A percentile compares a stretch with the other conserved stretches of the same genome.
phyloP scores from a whole-genome alignment of 2,888 invertebrate species.

The Subacronicta megacephala region DNA sequence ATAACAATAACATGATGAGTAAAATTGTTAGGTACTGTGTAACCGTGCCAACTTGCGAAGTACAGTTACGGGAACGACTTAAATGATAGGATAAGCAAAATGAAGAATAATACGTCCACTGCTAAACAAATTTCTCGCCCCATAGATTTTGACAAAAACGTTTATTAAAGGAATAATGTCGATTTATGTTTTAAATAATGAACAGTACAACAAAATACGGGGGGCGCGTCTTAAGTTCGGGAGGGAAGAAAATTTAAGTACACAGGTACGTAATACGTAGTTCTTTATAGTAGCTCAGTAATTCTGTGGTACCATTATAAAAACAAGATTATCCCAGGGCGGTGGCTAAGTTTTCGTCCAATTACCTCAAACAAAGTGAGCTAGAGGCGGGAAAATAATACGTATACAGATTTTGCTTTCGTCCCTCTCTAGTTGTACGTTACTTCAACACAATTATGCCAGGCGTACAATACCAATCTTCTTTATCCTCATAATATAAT shows the following conservation, averaged over 20 bases:
- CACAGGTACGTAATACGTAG: too few relatives aligned
- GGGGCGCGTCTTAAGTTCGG: too few relatives aligned
- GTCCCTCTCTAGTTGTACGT: background rate
- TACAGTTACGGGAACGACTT: background rate
- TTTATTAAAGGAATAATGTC: too few relatives aligned
- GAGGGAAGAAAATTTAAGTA: too few relatives aligned
- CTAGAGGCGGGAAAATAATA: slow-evolving; percentile 1
- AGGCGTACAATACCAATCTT: slow-evolving; percentile 8
- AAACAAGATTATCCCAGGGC: background rate
- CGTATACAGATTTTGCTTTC: slow-evolving; percentile 7
- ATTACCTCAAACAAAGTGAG: background rate
- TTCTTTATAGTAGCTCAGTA: too few relatives aligned
- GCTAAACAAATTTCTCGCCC: too few relatives aligned
- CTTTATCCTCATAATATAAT: slow-evolving; percentile 29
- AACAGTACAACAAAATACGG: too few relatives aligned
- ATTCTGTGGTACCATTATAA: background rate
- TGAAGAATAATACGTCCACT: too few relatives aligned
- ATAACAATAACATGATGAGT: slow-evolving; percentile 19
- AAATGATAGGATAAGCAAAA: background rate
- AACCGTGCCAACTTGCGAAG: background rate
- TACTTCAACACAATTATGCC: slow-evolving; percentile 9
- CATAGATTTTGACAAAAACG: too few relatives aligned
- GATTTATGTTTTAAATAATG: too few relatives aligned
- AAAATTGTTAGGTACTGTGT: slow-evolving; percentile 10
- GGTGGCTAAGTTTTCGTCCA: background rate